Percentiles rank a stretch among this genome's conserved stretches.
phyloP scores from a whole-genome alignment of 1,140 invertebrate genomes.

The Hesperophylax magnus region DNA sequence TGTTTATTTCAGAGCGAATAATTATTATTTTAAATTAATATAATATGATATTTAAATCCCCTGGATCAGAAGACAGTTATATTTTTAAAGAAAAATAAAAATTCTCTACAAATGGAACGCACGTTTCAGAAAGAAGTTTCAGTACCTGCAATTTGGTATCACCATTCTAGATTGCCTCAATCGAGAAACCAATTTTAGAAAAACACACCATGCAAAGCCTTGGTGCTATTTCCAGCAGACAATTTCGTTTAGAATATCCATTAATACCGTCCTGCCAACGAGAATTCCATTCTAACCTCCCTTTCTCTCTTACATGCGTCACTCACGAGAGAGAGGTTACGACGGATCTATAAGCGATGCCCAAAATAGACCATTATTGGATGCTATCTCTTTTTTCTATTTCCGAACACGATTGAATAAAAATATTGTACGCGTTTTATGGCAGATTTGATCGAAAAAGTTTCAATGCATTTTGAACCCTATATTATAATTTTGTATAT shows the following conservation, averaged over 20 bases:
- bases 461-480: constrained; percentile 12
- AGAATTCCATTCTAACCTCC: too few relatives aligned
- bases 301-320: too few relatives aligned
- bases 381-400: background rate
- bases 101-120: too few relatives aligned
- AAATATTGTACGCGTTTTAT: constrained; percentile 18
- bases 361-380: background rate
- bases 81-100: too few relatives aligned
- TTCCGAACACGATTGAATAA: background rate
- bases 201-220: background rate
- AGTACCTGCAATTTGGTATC: background rate
- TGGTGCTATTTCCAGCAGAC: background rate
- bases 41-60: too few relatives aligned
- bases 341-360: too few relatives aligned
- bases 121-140: too few relatives aligned
- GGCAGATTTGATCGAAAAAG: constrained; percentile 22
- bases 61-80: too few relatives aligned
- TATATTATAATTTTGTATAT: background rate
- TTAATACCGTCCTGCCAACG: background rate
- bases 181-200: constrained; percentile 15
- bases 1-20: too few relatives aligned
- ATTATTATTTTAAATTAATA: too few relatives aligned
- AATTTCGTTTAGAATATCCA: background rate
- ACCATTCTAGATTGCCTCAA: background rate
- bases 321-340: too few relatives aligned